Base-by-base conservation (phyloP, 2,888 invertebrate species). In the Leucania comma region DNA sequence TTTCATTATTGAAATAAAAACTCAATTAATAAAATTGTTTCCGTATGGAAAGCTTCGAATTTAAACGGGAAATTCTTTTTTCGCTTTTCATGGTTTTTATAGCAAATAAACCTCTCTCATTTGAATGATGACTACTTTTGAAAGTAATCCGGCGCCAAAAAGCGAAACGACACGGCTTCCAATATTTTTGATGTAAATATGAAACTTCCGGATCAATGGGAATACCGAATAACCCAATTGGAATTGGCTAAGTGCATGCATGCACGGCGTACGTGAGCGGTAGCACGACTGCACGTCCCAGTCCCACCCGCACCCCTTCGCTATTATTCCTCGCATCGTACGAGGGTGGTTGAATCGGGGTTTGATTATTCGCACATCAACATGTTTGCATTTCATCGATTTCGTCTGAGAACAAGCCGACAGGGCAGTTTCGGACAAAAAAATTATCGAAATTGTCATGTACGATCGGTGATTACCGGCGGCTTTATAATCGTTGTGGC, bases 351-450 rank as follows among this genome's bases (percentile, higher is more conserved):
- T 89, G 91, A 89, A 90, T 91, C 90, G 90, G 91, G 91, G 90
- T 90, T 92, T 92, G 92, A 94, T 94, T 93, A 94, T 94, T 94
- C 94, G 91, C 94, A 92, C 93, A 95, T 94, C 93, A 93, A 93
- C 93, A 91, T 94, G 93, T 93, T 93, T 93, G 93, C 91, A 86
- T 92, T 92, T 91, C 94, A 94, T 95, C 94, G 95, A 95, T 95
- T 94, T 90, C 88, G 83, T 83, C 81, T 74, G 73, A 82, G 85
- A 75, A 82, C 81, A 71, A 84, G 85, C 82, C 84, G 68, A 79
- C 72, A 78, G 38, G 42, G 42, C 60, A 65, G 68, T 71, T 67
- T 59, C 24, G 50, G 29, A 48, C 50, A 50, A 69, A 61, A 70
- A 81, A 22, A 5, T 14, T 6, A 50, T 14, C 38, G 26, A 42